Evolutionary conservation across 2,888 invertebrate species (phyloP), one percentile per base, ranked within the genome.

Genomic region (Mimachlamys varia): DNA sequence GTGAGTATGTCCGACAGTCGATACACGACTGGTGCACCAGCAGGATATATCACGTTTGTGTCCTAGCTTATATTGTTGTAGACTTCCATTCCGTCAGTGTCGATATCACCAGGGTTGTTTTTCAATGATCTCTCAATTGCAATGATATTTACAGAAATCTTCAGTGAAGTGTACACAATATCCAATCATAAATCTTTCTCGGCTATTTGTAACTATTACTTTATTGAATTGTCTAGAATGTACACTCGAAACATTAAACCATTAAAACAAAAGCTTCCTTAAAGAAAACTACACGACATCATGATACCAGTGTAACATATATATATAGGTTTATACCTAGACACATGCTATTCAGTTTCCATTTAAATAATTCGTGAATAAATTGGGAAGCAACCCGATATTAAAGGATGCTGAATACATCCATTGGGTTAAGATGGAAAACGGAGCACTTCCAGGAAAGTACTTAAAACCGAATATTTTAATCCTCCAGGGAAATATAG

Each of bases 251-350:
- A 76, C 15, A 76, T 22, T n/a, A 76, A 76, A 33, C 27, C 76
- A 76, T 76, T 76, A 27, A 76, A 76, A 76, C 76, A 76, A 76
- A 76, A 33, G 7, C 33, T 76, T 76, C 76, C 76, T 76, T 76
- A 33, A 76, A 27, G 76, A 27, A 27, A 76, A 76, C 27, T 27
- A 76, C 27, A 76, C 33, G 10, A 76, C 27, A 76, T 15, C 76
- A 33, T 76, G 27, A 33, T 76, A 76, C 27, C 62, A 3, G 22
- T 62, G 7, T 62, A 17, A 17, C 17, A 13, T 53, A 53, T 53
- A 53, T 19, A 53, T 44, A 53, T 44, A 44, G 4, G 1, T 53
- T 12, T 10, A 19, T 53, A 53, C 53, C 53, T 53, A 53, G 17
- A 33, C 27, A 22, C 22, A 76, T 10, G 33, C 27, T 76, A 33